phyloP scores from a whole-genome alignment of 2,888 invertebrate species.

The Dolichomitus sp. region DNA sequence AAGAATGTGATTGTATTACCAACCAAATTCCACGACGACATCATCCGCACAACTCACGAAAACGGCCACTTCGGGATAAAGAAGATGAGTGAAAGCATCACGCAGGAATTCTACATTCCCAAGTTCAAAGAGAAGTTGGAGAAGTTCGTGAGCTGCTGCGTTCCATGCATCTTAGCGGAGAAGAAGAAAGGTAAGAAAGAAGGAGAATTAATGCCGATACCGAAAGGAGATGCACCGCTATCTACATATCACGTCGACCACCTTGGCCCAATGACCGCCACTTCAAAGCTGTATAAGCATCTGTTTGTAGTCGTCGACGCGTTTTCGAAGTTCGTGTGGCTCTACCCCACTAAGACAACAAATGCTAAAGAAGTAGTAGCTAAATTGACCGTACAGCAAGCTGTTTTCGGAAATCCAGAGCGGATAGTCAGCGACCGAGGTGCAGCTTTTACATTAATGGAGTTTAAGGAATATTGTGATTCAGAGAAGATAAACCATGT shows the following conservation, averaged over 20 bases:
- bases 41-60: constrained; percentile 60
- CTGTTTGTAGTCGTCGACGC: constrained; percentile 76
- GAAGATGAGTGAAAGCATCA: constrained; percentile 54
- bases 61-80: constrained; percentile 57
- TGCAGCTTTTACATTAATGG: constrained; percentile 66
- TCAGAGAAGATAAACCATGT: constrained; percentile 61
- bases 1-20: constrained; percentile 46
- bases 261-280: constrained; percentile 76
- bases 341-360: constrained; percentile 77
- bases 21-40: constrained; percentile 28
- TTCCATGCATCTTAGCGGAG: constrained; percentile 74
- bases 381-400: constrained; percentile 42
- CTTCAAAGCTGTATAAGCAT: constrained; percentile 76
- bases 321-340: constrained; percentile 78
- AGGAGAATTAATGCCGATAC: constrained; percentile 73
- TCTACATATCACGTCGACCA: constrained; percentile 79
- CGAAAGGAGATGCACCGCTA: constrained; percentile 76
- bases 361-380: constrained; percentile 66
- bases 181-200: constrained; percentile 76
- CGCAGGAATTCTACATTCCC: constrained; percentile 65
- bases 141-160: constrained; percentile 66
- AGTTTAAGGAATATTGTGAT: constrained; percentile 53
- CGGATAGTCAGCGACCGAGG: constrained; percentile 68
- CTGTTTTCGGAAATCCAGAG: constrained; percentile 59
- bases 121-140: constrained; percentile 62